phyloP scores from a whole-genome alignment of 2,888 invertebrate genomes.

The Mimas tiliae region DNA sequence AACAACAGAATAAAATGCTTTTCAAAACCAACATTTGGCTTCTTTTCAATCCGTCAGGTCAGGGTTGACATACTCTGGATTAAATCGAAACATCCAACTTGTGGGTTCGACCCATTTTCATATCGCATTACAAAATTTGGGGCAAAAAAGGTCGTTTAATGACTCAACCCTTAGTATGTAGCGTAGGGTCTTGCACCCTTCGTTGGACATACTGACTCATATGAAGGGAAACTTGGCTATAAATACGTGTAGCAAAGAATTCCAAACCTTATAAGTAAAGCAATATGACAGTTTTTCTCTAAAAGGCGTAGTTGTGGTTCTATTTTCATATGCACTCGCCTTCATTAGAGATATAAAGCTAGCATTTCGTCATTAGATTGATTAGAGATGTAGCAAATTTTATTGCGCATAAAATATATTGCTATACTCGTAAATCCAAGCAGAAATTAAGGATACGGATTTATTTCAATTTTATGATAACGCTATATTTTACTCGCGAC shows the following conservation, averaged over 20 bases:
- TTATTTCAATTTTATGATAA: not conserved
- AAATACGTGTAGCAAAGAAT: conserved; percentile 30
- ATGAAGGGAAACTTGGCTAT: conserved; percentile 29
- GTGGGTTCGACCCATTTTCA: conserved; percentile 6
- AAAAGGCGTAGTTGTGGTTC: conserved; percentile 29
- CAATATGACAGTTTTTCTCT: not conserved
- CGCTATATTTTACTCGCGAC: too few relatives aligned
- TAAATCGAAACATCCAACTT: conserved; percentile 27
- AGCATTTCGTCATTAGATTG: conserved; percentile 72
- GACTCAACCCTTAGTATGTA: conserved; percentile 60
- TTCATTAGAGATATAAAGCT: conserved; percentile 48
- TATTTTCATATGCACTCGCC: conserved; percentile 50
- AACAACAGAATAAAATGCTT: not conserved
- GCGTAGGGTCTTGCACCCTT: conserved; percentile 60
- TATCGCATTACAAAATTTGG: conserved; percentile 28
- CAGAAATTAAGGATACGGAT: not conserved
- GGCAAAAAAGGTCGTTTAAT: conserved; percentile 57
- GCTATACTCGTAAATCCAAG: not conserved
- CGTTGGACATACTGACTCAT: conserved; percentile 64
- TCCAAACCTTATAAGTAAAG: conserved; percentile 38
- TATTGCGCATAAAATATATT: conserved; percentile 22
- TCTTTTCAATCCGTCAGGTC: conserved; percentile 26
- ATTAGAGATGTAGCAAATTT: conserved; percentile 55
- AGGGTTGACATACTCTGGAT: conserved; percentile 30
- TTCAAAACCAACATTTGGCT: not conserved